Base-by-base conservation (phyloP, 2,113 vertebrate genomes). In the Verasper variegatus region DNA sequence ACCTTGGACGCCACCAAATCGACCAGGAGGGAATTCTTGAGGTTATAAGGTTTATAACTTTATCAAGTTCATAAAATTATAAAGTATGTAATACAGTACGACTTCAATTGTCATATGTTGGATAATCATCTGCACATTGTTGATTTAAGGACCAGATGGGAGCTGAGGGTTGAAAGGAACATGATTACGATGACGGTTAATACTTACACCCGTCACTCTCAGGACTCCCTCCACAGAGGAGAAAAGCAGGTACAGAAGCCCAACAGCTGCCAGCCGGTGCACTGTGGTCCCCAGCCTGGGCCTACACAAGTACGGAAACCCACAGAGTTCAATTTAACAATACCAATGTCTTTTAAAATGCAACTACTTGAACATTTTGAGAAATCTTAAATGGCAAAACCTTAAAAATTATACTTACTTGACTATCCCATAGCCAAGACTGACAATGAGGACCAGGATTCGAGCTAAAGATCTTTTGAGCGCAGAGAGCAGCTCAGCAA, bases 221-320 rank as follows among this genome's bases (percentile, higher is more conserved):
- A 98, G 95, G 74, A 98, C 96, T 35, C 97, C 97, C 90, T 98
- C 97, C 93, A 98, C 96, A 31, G 96, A 96, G 75, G 96, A 98
- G 89, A 98, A 98, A 62, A 98, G 89, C 17, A 98, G 94, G 90
- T 98, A 98, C 66, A 98, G 95, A 15, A 96, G 92, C 57, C 97
- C 97, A 57, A 97, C 97, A 59, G 96, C 96, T 42, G 94, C 95
- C 58, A 98, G 95, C 64, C 96, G 96, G 84, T 98, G 96, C 77
- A 98, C 95, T 10, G 97, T 97, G 67, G 96, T 96, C 42, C 97
- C 97, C 82, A 98, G 93, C 24, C 97, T 93, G 79, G 97, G 97
- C 75, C 97, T 98, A 2, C 20, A 54, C 51, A 52, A 1, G 37
- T 3, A 40, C 40, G 40, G 40, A 13, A 42, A 11, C 11, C 2